Conservation (phyloP, 2,113 vertebrate genomes). For the Pomatorhinus ruficollis region DNA sequence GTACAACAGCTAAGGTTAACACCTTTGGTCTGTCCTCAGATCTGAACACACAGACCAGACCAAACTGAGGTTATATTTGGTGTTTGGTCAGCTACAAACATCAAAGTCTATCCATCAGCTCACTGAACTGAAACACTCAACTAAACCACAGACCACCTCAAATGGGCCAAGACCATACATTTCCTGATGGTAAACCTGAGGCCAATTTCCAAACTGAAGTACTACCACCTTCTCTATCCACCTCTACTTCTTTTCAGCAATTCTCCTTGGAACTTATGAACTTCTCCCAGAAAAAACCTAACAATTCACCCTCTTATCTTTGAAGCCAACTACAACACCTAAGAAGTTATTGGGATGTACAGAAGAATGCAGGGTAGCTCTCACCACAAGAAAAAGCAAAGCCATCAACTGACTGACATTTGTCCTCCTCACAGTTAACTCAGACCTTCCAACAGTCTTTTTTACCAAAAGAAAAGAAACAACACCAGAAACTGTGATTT, state of each 20-base stretch:
- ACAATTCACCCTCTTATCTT: background rate
- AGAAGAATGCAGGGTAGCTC: background rate
- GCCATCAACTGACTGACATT: background rate
- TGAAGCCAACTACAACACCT: background rate
- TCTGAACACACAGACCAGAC: background rate
- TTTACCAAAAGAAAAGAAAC: background rate
- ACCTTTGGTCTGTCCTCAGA: background rate
- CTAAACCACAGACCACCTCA: constrained; percentile 17
- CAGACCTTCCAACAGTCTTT: background rate
- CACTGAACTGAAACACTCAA: background rate
- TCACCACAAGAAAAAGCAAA: background rate
- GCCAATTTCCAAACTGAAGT: background rate
- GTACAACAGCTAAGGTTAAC: background rate
- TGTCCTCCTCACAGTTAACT: background rate
- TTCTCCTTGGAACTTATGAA: background rate
- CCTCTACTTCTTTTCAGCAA: background rate
- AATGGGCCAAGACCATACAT: background rate
- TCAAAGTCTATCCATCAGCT: background rate
- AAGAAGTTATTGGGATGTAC: fast-evolving
- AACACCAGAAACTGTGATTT: background rate
- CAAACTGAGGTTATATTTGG: background rate
- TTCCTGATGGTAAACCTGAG: background rate
- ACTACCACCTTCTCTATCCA: background rate
- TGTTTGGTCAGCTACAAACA: background rate
- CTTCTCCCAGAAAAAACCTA: background rate